Percentiles rank a stretch among this genome's conserved stretches.
These are phyloP conservation scores for Augiades crinisus DNA, from an alignment of 2,888 invertebrate species.

Conservation along the genomic window DNA sequence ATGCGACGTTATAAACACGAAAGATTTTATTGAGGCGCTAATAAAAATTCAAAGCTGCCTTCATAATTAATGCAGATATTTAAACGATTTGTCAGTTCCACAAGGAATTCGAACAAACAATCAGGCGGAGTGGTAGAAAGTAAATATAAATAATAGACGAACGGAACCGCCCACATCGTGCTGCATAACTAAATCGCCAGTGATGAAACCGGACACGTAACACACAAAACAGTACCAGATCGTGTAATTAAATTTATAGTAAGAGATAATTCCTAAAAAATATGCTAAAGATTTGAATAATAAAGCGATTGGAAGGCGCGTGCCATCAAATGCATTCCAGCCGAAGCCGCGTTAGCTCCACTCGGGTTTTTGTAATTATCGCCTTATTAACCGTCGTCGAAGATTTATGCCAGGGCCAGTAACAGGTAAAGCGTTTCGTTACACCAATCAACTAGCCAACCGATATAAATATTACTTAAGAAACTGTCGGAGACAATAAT, in stretches of 20 bases:
- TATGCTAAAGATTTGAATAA: constrained; percentile 64
- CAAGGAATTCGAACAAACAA: constrained; percentile 39
- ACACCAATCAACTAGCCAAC: constrained; percentile 45
- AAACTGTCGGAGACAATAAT: constrained; percentile 33
- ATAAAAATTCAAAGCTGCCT: constrained; percentile 16
- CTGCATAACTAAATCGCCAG: constrained; percentile 50
- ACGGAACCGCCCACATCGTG: constrained; percentile 55
- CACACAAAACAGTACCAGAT: constrained; percentile 56
- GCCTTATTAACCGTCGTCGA: constrained; percentile 56
- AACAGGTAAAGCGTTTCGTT: constrained; percentile 51
- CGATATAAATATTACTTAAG: constrained; percentile 40
- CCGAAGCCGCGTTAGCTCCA: constrained; percentile 42
- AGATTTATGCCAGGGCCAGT: constrained; percentile 56
- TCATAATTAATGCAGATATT: constrained; percentile 19
- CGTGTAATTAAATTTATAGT: constrained; percentile 66
- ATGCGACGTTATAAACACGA: background rate
- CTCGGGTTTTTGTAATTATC: constrained; percentile 63
- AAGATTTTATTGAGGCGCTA: constrained; percentile 1
- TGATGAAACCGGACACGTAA: constrained; percentile 56
- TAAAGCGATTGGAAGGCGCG: constrained; percentile 65
- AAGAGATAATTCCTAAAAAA: constrained; percentile 57
- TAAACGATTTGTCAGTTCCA: constrained; percentile 38
- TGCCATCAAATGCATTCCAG: constrained; percentile 48
- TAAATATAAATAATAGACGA: constrained; percentile 34
- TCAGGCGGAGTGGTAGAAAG: constrained; percentile 38